These are phyloP conservation scores for Sitta europaea DNA, from an alignment of 2,113 vertebrate species.

Conservation along the genomic window DNA sequence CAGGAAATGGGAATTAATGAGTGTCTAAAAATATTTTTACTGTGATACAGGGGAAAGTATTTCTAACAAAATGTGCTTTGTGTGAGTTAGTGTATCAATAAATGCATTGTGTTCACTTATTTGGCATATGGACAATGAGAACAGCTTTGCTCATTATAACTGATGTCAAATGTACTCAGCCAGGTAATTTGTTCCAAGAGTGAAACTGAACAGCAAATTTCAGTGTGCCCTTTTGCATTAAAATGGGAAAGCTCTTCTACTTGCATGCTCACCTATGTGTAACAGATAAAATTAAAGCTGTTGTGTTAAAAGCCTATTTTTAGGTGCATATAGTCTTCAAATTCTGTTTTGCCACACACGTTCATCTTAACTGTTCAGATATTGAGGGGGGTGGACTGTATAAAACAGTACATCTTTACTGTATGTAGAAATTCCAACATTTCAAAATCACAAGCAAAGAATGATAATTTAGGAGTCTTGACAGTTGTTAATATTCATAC, in stretches of 20 bases:
- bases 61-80: neutral
- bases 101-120: neutral
- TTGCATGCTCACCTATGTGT: neutral
- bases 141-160: neutral
- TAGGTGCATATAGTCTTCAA: neutral
- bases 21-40: constrained; percentile 17
- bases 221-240: neutral
- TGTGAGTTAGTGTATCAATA: neutral
- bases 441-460: neutral
- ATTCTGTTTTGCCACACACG: neutral
- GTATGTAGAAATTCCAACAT: neutral
- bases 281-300: neutral
- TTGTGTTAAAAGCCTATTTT: neutral
- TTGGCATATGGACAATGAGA: neutral
- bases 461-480: neutral
- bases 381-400: neutral
- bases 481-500: neutral
- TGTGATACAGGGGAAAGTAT: neutral
- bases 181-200: neutral
- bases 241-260: neutral
- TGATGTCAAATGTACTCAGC: neutral
- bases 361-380: neutral
- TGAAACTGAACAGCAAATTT: constrained; percentile 3
- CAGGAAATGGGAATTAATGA: neutral
- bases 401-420: neutral